Evolutionary conservation across 2,113 vertebrate species (phyloP).

Genomic region (Xerus inauris): DNA sequence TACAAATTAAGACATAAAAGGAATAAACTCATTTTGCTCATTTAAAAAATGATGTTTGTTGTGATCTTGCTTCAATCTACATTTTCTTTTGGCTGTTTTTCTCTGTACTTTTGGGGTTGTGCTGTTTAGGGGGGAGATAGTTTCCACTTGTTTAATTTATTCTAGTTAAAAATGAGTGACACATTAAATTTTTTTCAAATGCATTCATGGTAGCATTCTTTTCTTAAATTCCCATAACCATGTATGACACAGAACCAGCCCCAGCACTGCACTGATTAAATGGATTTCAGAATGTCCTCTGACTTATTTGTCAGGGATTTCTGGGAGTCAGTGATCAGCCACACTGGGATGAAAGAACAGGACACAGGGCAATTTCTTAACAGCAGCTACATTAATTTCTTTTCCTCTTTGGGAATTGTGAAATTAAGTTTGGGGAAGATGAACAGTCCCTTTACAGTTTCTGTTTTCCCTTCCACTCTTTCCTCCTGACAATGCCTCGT

Average conservation of each 20-base stretch:
- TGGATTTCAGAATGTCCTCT: background rate
- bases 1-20: background rate
- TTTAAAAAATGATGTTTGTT: background rate
- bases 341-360: slow-evolving; percentile 6
- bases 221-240: background rate
- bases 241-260: background rate
- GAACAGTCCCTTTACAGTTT: slow-evolving; percentile 16
- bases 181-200: background rate
- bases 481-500: background rate
- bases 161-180: background rate
- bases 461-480: background rate
- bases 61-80: background rate
- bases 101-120: background rate
- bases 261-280: background rate
- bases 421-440: slow-evolving; percentile 72
- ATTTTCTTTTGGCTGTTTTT: background rate
- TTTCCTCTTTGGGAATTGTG: slow-evolving; percentile 55
- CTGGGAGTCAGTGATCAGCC: slow-evolving; percentile 16
- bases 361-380: slow-evolving; percentile 66
- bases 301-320: background rate
- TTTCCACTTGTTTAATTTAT: slow-evolving; percentile 18
- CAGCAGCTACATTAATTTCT: slow-evolving; percentile 56
- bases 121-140: background rate
- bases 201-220: background rate
- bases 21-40: background rate